Evolutionary conservation across 2,888 invertebrate species (phyloP).

Genomic region (Tiphia femorata): DNA sequence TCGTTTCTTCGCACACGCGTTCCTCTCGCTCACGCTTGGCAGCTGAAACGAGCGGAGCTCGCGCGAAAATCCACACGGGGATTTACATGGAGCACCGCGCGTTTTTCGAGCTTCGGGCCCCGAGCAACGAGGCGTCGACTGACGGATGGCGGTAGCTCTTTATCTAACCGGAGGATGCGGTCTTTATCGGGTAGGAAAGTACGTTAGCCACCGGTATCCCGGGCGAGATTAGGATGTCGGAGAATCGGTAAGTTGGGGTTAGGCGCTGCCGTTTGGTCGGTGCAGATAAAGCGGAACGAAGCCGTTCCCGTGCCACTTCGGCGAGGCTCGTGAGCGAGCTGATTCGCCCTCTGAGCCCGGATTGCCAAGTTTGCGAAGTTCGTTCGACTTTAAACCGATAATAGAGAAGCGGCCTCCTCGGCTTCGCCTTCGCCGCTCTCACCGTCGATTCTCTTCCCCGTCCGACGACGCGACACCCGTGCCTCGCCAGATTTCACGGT

Average conservation of each 20-base stretch:
- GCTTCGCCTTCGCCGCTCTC: background rate
- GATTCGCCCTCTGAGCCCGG: constrained; percentile 13
- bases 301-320: too few relatives aligned
- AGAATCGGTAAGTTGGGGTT: constrained; percentile 46
- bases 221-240: constrained; percentile 53
- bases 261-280: constrained; percentile 38
- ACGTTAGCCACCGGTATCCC: constrained; percentile 47
- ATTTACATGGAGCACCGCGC: constrained; percentile 34
- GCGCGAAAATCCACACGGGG: constrained; percentile 35
- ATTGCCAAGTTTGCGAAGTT: constrained; percentile 44
- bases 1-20: background rate
- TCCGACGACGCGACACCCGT: background rate
- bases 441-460: too few relatives aligned
- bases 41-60: constrained; percentile 5
- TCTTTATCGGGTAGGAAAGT: constrained; percentile 54
- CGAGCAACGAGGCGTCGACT: constrained; percentile 16
- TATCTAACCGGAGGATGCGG: constrained; percentile 53
- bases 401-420: constrained; percentile 14
- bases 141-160: constrained; percentile 47
- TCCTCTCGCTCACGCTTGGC: background rate
- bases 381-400: constrained; percentile 44
- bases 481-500: background rate
- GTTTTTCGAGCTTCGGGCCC: constrained; percentile 29
- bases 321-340: constrained; percentile 2
- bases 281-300: constrained; percentile 52